These are phyloP conservation scores for Trachythela sp. DNA, from an alignment of 64 coral and sea anemone genomes.

Conservation along the genomic window DNA sequence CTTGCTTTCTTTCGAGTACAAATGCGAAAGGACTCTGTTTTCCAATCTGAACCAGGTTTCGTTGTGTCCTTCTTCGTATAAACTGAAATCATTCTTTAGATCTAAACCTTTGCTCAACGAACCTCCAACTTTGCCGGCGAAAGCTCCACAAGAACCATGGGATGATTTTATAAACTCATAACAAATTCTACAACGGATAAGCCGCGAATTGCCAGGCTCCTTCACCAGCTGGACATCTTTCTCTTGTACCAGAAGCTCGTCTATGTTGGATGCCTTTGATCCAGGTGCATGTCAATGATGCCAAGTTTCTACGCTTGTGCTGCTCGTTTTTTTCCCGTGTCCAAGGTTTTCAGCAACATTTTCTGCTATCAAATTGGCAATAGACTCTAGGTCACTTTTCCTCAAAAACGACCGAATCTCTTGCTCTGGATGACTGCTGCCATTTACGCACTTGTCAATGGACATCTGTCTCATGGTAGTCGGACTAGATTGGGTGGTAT, in stretches of 20 bases:
- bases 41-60: constrained; percentile 6
- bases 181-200: neutral
- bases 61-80: neutral
- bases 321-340: neutral
- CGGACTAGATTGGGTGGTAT: neutral
- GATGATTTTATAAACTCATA: neutral
- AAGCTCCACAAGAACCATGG: neutral
- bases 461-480: neutral
- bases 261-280: neutral
- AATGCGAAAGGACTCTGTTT: constrained; percentile 1
- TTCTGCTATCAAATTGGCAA: neutral
- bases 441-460: neutral
- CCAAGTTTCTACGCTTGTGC: neutral
- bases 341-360: neutral
- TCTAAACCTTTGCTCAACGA: neutral
- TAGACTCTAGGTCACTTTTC: neutral
- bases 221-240: neutral
- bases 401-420: neutral
- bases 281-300: neutral
- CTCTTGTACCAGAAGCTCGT: neutral
- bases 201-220: neutral
- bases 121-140: neutral
- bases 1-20: neutral
- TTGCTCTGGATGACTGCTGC: neutral
- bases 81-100: neutral